Conservation (phyloP, 2,888 invertebrate species). For the Helicoverpa assulta region DNA sequence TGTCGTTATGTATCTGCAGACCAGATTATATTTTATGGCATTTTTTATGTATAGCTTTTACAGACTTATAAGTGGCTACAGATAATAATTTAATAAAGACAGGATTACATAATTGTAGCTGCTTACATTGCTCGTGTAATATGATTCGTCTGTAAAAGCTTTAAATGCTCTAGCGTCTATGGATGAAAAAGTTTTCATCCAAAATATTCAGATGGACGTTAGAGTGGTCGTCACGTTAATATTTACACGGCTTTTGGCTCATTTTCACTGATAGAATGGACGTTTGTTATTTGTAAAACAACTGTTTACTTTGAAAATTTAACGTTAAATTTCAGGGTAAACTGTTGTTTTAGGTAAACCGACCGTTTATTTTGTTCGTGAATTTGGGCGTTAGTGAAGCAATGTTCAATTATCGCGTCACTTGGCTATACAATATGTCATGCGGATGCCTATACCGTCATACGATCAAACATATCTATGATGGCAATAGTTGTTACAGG, state of each 20-base stretch:
- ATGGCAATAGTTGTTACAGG: slow-evolving; percentile 66
- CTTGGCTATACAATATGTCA: slow-evolving; percentile 19
- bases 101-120: background rate
- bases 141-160: slow-evolving; percentile 13
- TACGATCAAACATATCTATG: slow-evolving; percentile 79
- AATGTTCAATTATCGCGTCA: slow-evolving; percentile 26
- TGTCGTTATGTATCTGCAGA: slow-evolving; percentile 47
- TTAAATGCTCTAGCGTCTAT: slow-evolving; percentile 14
- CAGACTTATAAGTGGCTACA: slow-evolving; percentile 6
- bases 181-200: background rate
- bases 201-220: background rate
- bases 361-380: no score
- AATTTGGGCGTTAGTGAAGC: slow-evolving; percentile 31
- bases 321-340: no score
- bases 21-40: slow-evolving; percentile 39
- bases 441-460: slow-evolving; percentile 78
- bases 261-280: no score
- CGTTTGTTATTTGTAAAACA: no score
- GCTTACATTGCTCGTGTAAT: background rate
- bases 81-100: background rate
- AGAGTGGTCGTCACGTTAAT: no score
- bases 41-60: slow-evolving; percentile 17
- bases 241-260: background rate
- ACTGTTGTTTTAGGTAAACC: no score
- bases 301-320: no score